These are phyloP conservation scores for Melanotaenia duboulayi DNA, from an alignment of 2,113 vertebrate genomes.

Conservation along the genomic window DNA sequence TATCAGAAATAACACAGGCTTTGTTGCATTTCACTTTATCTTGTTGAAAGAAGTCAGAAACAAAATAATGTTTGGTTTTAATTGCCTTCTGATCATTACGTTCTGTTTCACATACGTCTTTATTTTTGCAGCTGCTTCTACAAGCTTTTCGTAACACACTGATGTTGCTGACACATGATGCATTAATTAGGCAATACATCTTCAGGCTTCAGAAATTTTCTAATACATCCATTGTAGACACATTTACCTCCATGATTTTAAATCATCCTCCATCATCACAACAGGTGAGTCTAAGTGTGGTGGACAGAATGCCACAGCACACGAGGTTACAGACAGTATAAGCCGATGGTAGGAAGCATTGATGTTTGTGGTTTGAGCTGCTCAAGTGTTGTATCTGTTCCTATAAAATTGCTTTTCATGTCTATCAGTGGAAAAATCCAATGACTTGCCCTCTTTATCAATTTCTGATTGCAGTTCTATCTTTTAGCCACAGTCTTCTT, in stretches of 20 bases:
- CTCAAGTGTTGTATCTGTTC: conserved; percentile 5
- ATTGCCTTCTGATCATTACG: conserved; percentile 10
- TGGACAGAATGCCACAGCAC: conserved; percentile 17
- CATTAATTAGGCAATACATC: neutral
- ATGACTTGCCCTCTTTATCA: neutral
- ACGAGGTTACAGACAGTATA: no score
- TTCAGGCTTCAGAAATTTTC: conserved; percentile 1
- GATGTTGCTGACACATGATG: neutral
- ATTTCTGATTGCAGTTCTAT: no score
- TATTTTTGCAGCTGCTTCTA: neutral
- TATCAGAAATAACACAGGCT: neutral
- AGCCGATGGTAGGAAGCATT: neutral
- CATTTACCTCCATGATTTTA: conserved; percentile 23
- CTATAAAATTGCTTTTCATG: no score
- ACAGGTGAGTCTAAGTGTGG: neutral
- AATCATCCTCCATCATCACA: conserved; percentile 31
- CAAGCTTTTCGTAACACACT: neutral
- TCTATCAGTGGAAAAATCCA: neutral
- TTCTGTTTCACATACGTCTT: neutral
- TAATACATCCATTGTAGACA: neutral
- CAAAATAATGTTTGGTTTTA: neutral
- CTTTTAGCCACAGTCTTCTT: neutral
- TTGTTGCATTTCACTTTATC: neutral
- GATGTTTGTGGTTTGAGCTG: conserved; percentile 14
- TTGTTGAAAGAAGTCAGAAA: no score